Base-by-base conservation (phyloP, 1,140 invertebrate genomes). In the Anastatus disparis region DNA sequence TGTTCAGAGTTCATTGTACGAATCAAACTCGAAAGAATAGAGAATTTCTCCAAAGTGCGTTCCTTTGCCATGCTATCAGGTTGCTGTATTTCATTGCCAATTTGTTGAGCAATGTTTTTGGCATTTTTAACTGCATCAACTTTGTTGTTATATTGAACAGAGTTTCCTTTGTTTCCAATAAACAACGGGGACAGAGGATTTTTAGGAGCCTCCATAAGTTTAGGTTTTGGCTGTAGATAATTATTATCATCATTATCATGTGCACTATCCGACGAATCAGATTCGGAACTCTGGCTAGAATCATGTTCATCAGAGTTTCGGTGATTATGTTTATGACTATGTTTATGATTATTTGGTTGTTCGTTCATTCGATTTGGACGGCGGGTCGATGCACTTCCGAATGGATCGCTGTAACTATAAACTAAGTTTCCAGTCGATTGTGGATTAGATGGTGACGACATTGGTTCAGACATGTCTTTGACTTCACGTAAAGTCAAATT, bases 21-120 rank as follows among this genome's bases (percentile, higher is more conserved):
- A 44, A 91, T 79, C 12, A 92, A 63, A 9, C 83, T 79, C n/a
- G 84, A 82, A n/a, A 93, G 75, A 22, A 89, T 88, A 38, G 85
- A 87, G 81, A 89, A 91, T 76, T 90, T 91, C n/a, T 87, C 85
- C 0, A 92, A 76, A 38, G 89, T 88, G n/a, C 89, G 81, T 44
- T 87, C 70, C 71, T 87, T 84, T 0, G 86, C 84, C 72, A 90
- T 88, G 15, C 86, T 81, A 73, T 86, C 87, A 0, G 88, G 85
- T 46, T 88, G 81, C 70, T 90, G 84, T 6, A 92, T 50, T 64
- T 90, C 88, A 42, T 86, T 77, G 20, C 82, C 87, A 17, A 92
- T 89, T 75, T 90, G 79, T 48, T 83, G 71, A 2, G 88, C 81
- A 1, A 92, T 71, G 26, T 87, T 87, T 48, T 87, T 78, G 1